These are phyloP conservation scores for Pterocles gutturalis DNA, from an alignment of 2,113 vertebrate species.

Conservation along the genomic window DNA sequence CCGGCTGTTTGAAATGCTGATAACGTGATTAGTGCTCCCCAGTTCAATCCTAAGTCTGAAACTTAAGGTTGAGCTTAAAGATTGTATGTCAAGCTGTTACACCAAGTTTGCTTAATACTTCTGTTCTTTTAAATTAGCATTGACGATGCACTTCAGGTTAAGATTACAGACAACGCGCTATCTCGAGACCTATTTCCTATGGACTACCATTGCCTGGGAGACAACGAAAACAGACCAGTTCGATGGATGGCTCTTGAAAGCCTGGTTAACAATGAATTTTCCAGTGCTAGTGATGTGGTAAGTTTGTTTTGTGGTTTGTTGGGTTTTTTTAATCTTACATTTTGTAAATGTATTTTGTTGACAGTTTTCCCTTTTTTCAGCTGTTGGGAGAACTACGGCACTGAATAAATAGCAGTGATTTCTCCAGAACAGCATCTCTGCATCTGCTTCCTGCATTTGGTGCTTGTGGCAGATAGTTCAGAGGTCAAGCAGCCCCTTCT, in stretches of 20 bases:
- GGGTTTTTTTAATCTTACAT: rapidly evolving
- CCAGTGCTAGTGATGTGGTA: constrained; percentile 97
- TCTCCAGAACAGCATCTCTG: not conserved
- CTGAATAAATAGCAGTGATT: not conserved
- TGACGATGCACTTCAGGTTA: constrained; percentile 97
- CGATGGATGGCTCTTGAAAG: constrained; percentile 99
- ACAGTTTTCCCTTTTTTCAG: not conserved
- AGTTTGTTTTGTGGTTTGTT: constrained; percentile 27
- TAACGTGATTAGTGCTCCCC: not conserved
- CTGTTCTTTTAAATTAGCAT: constrained; percentile 81
- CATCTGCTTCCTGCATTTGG: not conserved
- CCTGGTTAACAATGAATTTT: constrained; percentile 96
- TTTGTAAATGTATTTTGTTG: not conserved
- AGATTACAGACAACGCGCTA: constrained; percentile 97
- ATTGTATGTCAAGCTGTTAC: not conserved
- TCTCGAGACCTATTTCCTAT: constrained; percentile 98
- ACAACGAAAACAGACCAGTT: constrained; percentile 96
- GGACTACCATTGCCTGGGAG: constrained; percentile 99
- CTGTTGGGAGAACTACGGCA: not conserved
- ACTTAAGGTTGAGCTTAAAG: not conserved
- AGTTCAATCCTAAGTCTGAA: rapidly evolving
- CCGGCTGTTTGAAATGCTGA: not conserved
- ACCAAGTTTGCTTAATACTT: not conserved
- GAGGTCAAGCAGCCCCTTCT: not conserved
- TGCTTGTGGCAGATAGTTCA: not conserved